Base-by-base conservation (phyloP, 2,113 vertebrate genomes). In the Nibea albiflora region DNA sequence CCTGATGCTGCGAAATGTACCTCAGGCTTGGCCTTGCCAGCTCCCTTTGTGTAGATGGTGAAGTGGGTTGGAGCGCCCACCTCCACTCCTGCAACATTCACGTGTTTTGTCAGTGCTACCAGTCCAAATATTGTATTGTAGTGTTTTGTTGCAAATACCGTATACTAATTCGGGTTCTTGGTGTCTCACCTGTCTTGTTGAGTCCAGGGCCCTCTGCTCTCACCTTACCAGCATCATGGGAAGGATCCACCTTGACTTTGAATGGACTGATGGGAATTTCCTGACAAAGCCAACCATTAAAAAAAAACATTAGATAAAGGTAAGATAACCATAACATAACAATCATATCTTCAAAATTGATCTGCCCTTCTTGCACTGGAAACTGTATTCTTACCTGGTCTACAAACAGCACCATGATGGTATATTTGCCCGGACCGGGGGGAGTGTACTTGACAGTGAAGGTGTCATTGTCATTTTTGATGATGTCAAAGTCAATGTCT, bases 401-500 rank as follows among this genome's bases (percentile, higher is more conserved):
- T 89, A 97, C 97, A 17, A 99, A 99, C 56, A 99, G 93, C 90
- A 99, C 97, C 98, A 99, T 99, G 93, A 99, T 97, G 89, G 98
- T 99, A 83, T 98, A 98, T 62, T 91, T 94, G 46, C 97, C 97
- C 0, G 97, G 89, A 0, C 95, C 96, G 0, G 97, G 97, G 0
- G 98, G 96, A 0, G 95, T 98, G 94, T 99, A 99, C 89, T 98
- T 98, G 87, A 99, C 98, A 0, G 98, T 99, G 94, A 99, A 99
- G 74, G 98, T 99, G 92, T 99, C 97, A 0, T 99, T 99, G 94
- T 99, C 97, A 1, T 99, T 99, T 94, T 98, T 98, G 89, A 99
- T 99, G 88, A 99, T 99, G 94, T 99, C 97, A 1, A 98, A 99
- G 88, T 99, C 98, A 0, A 99, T 98, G 95, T 99, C 98, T 0